These are phyloP conservation scores for Ia io DNA, from an alignment of 2,113 vertebrate species.

Conservation along the genomic window DNA sequence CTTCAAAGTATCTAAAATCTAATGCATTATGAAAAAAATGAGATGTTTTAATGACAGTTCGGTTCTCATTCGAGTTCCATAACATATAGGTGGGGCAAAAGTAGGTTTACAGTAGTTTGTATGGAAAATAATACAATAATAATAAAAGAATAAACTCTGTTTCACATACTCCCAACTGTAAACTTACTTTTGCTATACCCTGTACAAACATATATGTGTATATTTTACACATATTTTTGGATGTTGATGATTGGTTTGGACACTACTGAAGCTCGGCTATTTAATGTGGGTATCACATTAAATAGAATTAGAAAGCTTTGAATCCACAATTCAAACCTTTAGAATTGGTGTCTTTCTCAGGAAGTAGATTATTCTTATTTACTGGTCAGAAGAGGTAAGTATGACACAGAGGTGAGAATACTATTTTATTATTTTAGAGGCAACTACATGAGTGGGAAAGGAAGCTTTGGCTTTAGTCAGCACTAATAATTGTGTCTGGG, in stretches of 20 bases:
- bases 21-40: background rate
- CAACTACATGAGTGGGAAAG: background rate
- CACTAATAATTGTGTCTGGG: background rate
- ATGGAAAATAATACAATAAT: background rate
- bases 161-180: background rate
- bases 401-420: background rate
- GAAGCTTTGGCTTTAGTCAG: background rate
- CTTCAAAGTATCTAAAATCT: background rate
- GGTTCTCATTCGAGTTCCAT: background rate
- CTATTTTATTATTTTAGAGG: background rate
- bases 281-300: background rate
- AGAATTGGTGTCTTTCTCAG: background rate
- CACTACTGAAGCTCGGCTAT: background rate
- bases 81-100: background rate
- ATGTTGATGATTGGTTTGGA: background rate
- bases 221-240: background rate
- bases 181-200: background rate
- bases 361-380: background rate
- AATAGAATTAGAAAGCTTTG: background rate
- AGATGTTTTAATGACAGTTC: background rate
- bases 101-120: background rate
- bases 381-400: background rate
- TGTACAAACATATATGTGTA: background rate
- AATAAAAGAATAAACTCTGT: background rate
- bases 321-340: background rate